Conservation (phyloP, 2,797 vertebrate genomes). For the Centroberyx gerrardi region DNA sequence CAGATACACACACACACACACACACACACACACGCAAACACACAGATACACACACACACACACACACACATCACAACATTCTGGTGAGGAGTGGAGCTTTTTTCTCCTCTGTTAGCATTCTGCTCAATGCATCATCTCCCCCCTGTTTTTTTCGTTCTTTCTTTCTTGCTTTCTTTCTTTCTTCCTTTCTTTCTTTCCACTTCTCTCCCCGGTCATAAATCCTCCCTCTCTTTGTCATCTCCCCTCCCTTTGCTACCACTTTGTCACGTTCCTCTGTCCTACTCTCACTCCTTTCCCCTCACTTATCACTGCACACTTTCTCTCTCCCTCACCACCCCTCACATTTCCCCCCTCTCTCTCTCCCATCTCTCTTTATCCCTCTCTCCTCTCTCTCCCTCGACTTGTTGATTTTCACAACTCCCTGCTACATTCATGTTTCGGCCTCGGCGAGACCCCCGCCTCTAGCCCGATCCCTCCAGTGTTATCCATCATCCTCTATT, state of each 20-base stretch:
- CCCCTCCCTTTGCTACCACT: conserved; percentile 52
- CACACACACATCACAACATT: neutral
- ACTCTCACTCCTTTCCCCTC: conserved; percentile 53
- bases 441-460: conserved; percentile 48
- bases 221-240: conserved; percentile 53
- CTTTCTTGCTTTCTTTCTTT: conserved; percentile 13
- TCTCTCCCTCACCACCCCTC: neutral
- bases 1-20: neutral
- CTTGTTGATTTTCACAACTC: conserved; percentile 61
- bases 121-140: conserved; percentile 22
- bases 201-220: conserved; percentile 56
- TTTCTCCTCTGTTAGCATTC: conserved; percentile 14
- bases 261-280: conserved; percentile 61
- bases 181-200: conserved; percentile 30
- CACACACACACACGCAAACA: neutral
- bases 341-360: conserved; percentile 8
- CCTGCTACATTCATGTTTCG: conserved; percentile 62
- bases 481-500: conserved; percentile 79
- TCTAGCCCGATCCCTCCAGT: conserved; percentile 46
- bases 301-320: conserved; percentile 52
- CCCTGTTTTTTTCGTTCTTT: neutral
- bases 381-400: conserved; percentile 10
- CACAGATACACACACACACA: neutral
- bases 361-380: conserved; percentile 39
- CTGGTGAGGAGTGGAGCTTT: neutral